Evolutionary conservation across 2,888 invertebrate species (phyloP).

Genomic region (Oxytorus armatus): DNA sequence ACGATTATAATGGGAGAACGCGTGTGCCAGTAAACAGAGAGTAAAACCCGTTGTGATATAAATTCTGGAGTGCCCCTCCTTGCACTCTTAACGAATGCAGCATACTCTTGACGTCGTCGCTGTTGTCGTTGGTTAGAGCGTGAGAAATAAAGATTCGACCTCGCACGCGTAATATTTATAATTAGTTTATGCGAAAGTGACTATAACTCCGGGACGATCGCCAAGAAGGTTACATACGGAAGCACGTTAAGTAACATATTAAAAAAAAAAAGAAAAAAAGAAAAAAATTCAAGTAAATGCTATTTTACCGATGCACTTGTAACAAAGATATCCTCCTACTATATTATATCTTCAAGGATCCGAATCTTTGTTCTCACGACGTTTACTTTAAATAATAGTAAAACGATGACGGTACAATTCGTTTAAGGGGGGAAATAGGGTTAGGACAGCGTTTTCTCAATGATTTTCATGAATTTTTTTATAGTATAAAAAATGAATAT

Average conservation of each 20-base stretch:
- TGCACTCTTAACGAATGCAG: constrained; percentile 25
- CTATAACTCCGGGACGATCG: constrained; percentile 50
- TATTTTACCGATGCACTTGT: not conserved
- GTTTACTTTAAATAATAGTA: not conserved
- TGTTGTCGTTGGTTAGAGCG: constrained; percentile 47
- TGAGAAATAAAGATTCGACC: constrained; percentile 63
- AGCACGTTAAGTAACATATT: constrained; percentile 41
- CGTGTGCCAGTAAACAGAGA: constrained; percentile 46
- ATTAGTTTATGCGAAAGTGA: constrained; percentile 66
- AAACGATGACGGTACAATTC: not conserved
- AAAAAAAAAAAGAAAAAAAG: constrained; percentile 28
- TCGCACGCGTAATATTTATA: constrained; percentile 66
- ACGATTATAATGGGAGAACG: constrained; percentile 28
- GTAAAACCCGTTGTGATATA: constrained; percentile 32
- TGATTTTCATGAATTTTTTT: not conserved
- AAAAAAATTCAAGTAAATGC: not conserved
- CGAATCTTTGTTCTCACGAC: constrained; percentile 12
- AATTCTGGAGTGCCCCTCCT: constrained; percentile 37
- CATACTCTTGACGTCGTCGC: constrained; percentile 21
- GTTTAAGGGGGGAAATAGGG: too few species aligned
- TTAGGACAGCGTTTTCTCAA: too few species aligned
- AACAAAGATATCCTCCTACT: constrained; percentile 23
- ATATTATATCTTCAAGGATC: not conserved
- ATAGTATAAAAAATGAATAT: not conserved
- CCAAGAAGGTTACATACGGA: constrained; percentile 60